These are phyloP conservation scores for Rhynchotus rufescens DNA, from an alignment of 2,797 vertebrate species.

Conservation along the genomic window DNA sequence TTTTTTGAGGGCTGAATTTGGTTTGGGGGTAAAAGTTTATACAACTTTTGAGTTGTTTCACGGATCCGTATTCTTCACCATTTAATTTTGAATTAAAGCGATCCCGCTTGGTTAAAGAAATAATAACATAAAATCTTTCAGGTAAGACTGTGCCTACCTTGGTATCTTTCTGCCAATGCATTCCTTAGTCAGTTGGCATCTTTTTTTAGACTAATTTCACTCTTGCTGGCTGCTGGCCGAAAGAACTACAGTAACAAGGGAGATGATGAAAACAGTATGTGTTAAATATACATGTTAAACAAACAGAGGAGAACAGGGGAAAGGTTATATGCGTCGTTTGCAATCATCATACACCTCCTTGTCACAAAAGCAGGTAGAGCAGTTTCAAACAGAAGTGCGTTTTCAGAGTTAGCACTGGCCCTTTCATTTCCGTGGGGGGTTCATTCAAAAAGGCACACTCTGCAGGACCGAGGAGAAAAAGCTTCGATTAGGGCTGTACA, in stretches of 20 bases:
- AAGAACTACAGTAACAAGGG: not conserved
- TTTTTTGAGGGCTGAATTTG: not conserved
- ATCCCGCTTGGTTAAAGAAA: not conserved
- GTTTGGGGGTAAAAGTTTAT: not conserved
- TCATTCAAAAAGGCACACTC: constrained; percentile 31
- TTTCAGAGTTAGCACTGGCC: constrained; percentile 26
- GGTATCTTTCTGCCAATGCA: not conserved
- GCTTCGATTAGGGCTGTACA: constrained; percentile 43
- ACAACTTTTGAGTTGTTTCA: not conserved
- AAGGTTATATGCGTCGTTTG: constrained; percentile 11
- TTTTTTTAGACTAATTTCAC: not conserved
- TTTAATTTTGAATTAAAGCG: not conserved
- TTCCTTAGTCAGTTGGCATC: not conserved
- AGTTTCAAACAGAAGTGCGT: constrained; percentile 36
- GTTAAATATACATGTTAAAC: not conserved
- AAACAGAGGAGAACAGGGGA: not conserved
- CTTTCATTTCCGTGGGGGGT: constrained; percentile 61
- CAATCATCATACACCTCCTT: not conserved
- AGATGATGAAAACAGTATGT: not conserved
- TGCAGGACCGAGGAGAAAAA: not conserved
- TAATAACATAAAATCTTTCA: not conserved
- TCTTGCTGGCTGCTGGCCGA: not conserved
- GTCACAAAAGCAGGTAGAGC: constrained; percentile 12
- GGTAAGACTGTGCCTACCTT: not conserved
- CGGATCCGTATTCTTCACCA: not conserved